These are phyloP conservation scores for Pristionchus fissidentatus DNA, from an alignment of 2,888 invertebrate species.

Conservation along the genomic window DNA sequence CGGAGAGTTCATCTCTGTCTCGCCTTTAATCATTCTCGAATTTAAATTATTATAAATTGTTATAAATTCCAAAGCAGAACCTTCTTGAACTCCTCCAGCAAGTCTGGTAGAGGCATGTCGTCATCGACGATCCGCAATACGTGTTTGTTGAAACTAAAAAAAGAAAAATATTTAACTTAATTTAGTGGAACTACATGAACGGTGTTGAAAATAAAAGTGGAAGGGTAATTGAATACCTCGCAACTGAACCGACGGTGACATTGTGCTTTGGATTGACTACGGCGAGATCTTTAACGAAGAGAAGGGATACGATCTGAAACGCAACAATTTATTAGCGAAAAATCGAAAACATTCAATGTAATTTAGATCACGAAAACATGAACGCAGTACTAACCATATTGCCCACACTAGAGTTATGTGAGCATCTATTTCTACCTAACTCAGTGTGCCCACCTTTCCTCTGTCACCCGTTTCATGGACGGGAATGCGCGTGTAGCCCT, in stretches of 20 bases:
- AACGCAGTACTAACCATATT: not conserved
- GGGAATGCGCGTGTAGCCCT: slow-evolving; percentile 54
- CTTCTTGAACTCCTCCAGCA: slow-evolving; percentile 46
- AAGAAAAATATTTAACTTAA: not conserved
- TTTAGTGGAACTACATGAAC: no score
- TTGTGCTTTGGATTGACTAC: slow-evolving; percentile 36
- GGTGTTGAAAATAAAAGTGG: not conserved
- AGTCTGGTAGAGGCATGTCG: slow-evolving; percentile 35
- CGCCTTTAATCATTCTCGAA: not conserved
- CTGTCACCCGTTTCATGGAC: slow-evolving; percentile 49
- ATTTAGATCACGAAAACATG: not conserved
- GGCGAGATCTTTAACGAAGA: slow-evolving; percentile 46
- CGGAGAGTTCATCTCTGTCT: not conserved
- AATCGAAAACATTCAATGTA: not conserved
- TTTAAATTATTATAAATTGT: not conserved
- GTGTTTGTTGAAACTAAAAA: slow-evolving; percentile 34
- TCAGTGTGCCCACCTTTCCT: slow-evolving; percentile 47
- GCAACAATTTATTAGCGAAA: not conserved
- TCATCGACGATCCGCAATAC: slow-evolving; percentile 21
- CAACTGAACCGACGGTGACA: not conserved
- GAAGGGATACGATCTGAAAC: slow-evolving; percentile 17
- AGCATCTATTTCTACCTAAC: not conserved
- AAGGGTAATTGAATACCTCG: not conserved
- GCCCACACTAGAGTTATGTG: not conserved
- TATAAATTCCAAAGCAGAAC: not conserved